These are phyloP conservation scores for Sternotherus odoratus DNA, from an alignment of 2,797 vertebrate species.

Conservation along the genomic window DNA sequence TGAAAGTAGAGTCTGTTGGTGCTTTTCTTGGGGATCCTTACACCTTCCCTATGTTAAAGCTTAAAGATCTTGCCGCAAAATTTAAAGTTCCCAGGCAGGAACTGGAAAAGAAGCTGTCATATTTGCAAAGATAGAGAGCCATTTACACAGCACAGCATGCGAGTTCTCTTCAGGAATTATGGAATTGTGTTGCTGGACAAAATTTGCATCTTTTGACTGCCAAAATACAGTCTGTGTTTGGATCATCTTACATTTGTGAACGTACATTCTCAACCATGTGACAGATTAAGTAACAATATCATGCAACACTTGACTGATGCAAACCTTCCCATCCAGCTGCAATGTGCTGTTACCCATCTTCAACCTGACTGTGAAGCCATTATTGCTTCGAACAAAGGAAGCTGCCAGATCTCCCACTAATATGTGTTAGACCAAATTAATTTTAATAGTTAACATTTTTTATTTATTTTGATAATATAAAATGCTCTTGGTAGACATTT, in stretches of 20 bases:
- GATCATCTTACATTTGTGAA: background rate
- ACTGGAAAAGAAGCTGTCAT: background rate
- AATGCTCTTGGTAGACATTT: too few species aligned
- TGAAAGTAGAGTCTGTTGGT: too few species aligned
- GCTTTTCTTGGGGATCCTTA: too few species aligned
- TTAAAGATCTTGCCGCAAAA: background rate
- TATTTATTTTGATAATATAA: too few species aligned
- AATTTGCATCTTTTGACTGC: background rate
- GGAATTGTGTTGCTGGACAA: background rate
- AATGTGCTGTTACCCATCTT: background rate
- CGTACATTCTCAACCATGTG: background rate
- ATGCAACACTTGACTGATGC: background rate
- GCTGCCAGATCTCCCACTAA: too few species aligned
- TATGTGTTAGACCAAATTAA: too few species aligned
- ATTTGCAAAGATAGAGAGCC: background rate
- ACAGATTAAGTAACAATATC: background rate
- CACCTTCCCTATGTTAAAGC: background rate
- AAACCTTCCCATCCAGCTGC: background rate
- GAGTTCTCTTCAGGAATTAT: background rate
- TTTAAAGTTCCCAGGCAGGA: background rate
- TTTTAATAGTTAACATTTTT: too few species aligned
- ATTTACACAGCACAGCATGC: background rate
- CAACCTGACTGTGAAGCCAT: background rate
- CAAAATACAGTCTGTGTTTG: background rate
- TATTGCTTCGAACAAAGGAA: background rate